Conservation (phyloP, 2,888 invertebrate species). For the Eupsilia transversa region DNA sequence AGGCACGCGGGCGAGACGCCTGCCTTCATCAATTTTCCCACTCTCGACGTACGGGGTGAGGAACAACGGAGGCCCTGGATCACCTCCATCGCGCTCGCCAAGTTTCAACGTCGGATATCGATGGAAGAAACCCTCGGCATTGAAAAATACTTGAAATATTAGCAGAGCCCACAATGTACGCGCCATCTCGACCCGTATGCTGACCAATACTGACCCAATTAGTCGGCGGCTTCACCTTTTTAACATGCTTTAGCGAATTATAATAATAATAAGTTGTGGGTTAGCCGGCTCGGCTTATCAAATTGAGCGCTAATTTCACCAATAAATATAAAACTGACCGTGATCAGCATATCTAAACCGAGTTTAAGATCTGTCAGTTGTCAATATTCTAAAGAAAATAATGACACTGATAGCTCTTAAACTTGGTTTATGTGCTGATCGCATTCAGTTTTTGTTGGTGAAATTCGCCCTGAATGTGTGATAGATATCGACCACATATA, state of each 20-base stretch:
- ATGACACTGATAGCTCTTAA: too few species aligned
- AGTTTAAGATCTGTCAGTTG: too few species aligned
- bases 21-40: conserved; percentile 93
- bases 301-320: too few species aligned
- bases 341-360: too few species aligned
- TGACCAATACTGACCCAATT: conserved; percentile 29
- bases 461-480: too few species aligned
- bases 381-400: too few species aligned
- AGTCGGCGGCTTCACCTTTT: conserved; percentile 45
- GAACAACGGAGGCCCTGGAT: conserved; percentile 92
- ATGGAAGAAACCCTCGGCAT: conserved; percentile 78
- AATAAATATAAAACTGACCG: too few species aligned
- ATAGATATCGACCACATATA: too few species aligned
- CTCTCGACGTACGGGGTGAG: conserved; percentile 94
- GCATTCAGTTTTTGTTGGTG: too few species aligned
- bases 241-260: conserved; percentile 47
- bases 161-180: conserved; percentile 68
- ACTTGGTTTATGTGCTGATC: too few species aligned
- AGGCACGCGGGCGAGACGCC: conserved; percentile 89
- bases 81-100: conserved; percentile 78
- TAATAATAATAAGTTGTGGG: conserved; percentile 35
- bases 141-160: conserved; percentile 70
- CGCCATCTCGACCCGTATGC: conserved; percentile 71
- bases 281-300: conserved; percentile 59
- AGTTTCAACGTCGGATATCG: conserved; percentile 81